A percentile compares a stretch with the other conserved stretches of the same genome.
These are phyloP conservation scores for human DNA, from an alignment of 2,113 vertebrate species.

Conservation along the genomic window DNA sequence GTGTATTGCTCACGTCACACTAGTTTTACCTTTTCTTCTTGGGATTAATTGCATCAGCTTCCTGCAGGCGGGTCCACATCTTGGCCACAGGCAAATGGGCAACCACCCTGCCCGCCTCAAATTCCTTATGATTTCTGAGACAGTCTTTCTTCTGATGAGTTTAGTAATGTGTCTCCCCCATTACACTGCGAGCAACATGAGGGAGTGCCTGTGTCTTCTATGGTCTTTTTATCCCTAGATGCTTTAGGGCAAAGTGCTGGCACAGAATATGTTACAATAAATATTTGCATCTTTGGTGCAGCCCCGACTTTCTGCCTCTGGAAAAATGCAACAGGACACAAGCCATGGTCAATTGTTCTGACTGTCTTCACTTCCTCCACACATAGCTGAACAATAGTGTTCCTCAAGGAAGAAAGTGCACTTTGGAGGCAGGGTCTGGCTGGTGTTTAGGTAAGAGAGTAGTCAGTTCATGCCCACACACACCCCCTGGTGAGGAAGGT, in stretches of 20 bases:
- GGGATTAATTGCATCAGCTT: not conserved
- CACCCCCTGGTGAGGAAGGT: no score
- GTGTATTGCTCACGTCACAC: not conserved
- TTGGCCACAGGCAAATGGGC: no score
- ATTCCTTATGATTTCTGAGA: not conserved
- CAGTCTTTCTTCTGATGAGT: not conserved
- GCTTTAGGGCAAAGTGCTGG: not conserved
- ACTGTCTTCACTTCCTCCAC: not conserved
- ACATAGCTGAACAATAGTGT: rapidly evolving
- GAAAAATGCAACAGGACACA: not conserved
- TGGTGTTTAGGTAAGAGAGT: rapidly evolving
- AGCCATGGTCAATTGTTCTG: no score
- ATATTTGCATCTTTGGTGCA: not conserved
- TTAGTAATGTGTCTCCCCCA: not conserved
- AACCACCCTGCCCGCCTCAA: rapidly evolving
- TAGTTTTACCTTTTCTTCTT: not conserved
- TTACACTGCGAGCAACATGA: rapidly evolving
- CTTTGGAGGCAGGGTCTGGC: not conserved
- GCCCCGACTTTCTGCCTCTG: no score
- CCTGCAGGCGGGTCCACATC: not conserved
- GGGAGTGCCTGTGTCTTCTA: not conserved
- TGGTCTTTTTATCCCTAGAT: not conserved
- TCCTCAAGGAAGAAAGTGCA: not conserved
- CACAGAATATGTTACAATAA: not conserved
- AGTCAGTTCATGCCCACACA: rapidly evolving